Percentiles rank a stretch among this genome's conserved stretches.
phyloP scores from a whole-genome alignment of 2,113 vertebrate species.

The Crotalus viridis region DNA sequence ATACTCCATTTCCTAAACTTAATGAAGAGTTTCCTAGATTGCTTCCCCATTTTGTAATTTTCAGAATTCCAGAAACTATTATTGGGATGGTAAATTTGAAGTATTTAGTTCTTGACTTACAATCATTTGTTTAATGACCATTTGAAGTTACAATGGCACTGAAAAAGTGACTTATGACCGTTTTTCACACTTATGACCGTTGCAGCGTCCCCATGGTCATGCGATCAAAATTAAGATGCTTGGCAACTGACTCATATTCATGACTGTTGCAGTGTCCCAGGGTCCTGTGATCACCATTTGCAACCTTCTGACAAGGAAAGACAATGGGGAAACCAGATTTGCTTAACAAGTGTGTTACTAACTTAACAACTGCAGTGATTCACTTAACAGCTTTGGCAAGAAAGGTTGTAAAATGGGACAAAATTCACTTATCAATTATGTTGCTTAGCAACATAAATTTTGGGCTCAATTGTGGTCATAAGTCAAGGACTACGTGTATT shows the following conservation, averaged over 20 bases:
- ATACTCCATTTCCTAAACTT: background rate
- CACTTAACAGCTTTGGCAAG: background rate
- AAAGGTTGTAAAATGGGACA: background rate
- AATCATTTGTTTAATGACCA: background rate
- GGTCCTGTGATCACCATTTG: background rate
- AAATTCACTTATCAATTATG: background rate
- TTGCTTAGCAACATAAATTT: background rate
- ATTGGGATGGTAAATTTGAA: slow-evolving; percentile 56
- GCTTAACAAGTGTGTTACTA: background rate
- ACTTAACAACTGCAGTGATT: background rate
- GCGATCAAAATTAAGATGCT: background rate
- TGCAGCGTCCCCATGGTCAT: background rate
- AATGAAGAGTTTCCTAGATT: slow-evolving; percentile 38
- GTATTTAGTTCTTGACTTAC: slow-evolving; percentile 22
- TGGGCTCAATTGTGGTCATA: background rate
- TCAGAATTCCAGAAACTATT: slow-evolving; percentile 58
- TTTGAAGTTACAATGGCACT: background rate
- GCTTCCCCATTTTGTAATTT: slow-evolving; percentile 46
- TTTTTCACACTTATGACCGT: background rate
- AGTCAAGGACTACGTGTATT: background rate
- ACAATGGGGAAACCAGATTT: background rate
- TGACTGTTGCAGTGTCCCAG: background rate
- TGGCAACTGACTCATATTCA: background rate
- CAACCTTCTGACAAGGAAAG: background rate
- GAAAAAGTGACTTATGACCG: background rate